phyloP scores from a whole-genome alignment of 2,113 vertebrate species.

The Petrocephalus zakoni region DNA sequence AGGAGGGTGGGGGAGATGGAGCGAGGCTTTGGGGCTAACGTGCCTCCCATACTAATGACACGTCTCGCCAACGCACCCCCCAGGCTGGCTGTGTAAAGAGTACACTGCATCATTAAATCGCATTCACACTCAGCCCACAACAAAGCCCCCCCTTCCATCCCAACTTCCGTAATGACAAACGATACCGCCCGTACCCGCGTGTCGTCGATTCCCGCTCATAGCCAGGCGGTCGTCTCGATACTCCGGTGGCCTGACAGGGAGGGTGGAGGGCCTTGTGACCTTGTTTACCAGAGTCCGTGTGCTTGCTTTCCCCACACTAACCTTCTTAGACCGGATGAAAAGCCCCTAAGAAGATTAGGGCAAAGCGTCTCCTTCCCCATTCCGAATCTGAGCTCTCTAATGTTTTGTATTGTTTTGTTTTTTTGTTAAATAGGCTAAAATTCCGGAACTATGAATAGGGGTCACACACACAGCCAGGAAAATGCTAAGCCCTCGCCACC shows the following conservation, averaged over 20 bases:
- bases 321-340: constrained; percentile 10
- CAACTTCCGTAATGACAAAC: not conserved
- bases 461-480: not conserved
- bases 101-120: constrained; percentile 53
- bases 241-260: not conserved
- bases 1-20: constrained; percentile 34
- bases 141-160: not conserved
- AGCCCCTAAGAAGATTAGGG: not conserved
- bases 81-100: constrained; percentile 52
- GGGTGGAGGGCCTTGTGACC: not conserved
- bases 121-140: constrained; percentile 39
- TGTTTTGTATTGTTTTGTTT: not conserved
- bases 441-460: not conserved
- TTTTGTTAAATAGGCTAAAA: not conserved
- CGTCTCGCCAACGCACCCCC: constrained; percentile 48
- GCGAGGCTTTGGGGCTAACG: constrained; percentile 31
- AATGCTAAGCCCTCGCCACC: not conserved
- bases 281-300: not conserved
- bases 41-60: constrained; percentile 58
- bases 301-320: not conserved
- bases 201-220: not conserved
- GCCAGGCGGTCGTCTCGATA: not conserved
- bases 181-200: not conserved
- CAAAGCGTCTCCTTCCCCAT: not conserved
- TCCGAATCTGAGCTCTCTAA: not conserved